Evolutionary conservation across 2,888 invertebrate species (phyloP), one percentile per base, ranked within the genome.

Genomic region (Nezara viridula): DNA sequence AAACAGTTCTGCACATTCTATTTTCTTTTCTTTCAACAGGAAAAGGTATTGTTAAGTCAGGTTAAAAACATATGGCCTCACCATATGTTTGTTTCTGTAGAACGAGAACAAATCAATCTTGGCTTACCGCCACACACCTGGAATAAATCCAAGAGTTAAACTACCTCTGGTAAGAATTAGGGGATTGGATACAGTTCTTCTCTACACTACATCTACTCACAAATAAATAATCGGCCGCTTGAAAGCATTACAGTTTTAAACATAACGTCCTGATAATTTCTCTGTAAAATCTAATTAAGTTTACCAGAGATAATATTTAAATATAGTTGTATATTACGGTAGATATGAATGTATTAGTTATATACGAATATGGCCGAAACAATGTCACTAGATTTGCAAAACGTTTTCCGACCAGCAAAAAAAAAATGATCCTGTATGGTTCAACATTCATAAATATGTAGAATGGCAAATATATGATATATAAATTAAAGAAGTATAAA

Each of bases 41-140:
- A 32, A 73, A 37, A 37, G 37, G 66, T 7, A 37, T 37, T 37
- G 66, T 19, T 37, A 73, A 73, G 66, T 66, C 32, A 66, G 9
- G 37, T 21, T 73, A 6, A 73, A 73, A 73, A 73, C 66, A 73
- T 37, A 0, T 21, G 32, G 32, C 66, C 19, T 37, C 6, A 73
- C 32, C 66, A 73, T 73, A 73, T 73, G 66, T 37, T 73, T 73
- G 66, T 73, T 73, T 73, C 66, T 37, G 66, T 73, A 32, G 66
- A 73, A 73, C 7, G 19, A 19, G 32, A 73, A 73, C 66, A 73
- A 73, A 73, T 73, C 66, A 73, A 73, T 73, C 66, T 73, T 73
- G 66, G 66, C 66, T 73, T 73, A 4, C 21, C 21, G 66, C 66
- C 66, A 73, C 66, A 37, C 66, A 73, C 66, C 66, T 73, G 66